Percentiles rank a stretch among this genome's conserved stretches.
These are phyloP conservation scores for Prionace glauca DNA, from an alignment of 2,797 vertebrate genomes.

Conservation along the genomic window DNA sequence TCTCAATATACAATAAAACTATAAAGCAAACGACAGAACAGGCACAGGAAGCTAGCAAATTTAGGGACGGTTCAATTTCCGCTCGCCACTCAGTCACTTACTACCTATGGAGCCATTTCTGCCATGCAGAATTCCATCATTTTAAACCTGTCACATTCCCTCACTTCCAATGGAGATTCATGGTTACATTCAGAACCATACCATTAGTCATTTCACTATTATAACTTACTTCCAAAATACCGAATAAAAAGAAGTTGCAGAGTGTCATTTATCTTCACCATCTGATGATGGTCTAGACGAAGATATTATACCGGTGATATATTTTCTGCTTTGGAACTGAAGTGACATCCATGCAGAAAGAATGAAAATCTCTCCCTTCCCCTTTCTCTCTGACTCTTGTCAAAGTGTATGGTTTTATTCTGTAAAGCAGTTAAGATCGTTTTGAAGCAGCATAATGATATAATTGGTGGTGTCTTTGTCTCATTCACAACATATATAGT, in stretches of 20 bases:
- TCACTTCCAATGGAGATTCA: background rate
- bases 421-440: background rate
- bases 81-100: background rate
- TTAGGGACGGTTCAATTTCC: background rate
- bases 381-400: background rate
- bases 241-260: background rate
- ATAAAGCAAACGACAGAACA: background rate
- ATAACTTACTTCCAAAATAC: background rate
- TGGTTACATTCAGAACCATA: background rate
- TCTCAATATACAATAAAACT: background rate
- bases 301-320: background rate
- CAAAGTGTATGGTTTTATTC: background rate
- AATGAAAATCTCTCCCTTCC: background rate
- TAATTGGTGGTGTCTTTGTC: background rate
- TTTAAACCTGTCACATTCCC: background rate
- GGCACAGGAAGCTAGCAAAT: background rate
- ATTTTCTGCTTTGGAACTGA: background rate
- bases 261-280: conserved; percentile 6
- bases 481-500: background rate
- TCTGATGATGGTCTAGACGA: background rate
- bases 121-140: background rate
- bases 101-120: background rate
- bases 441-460: background rate
- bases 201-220: conserved; percentile 13
- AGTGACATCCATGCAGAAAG: background rate